A percentile compares a stretch with the other conserved stretches of the same genome.
phyloP scores from a whole-genome alignment of 2,113 vertebrate species.

The Carettochelys insculpta region DNA sequence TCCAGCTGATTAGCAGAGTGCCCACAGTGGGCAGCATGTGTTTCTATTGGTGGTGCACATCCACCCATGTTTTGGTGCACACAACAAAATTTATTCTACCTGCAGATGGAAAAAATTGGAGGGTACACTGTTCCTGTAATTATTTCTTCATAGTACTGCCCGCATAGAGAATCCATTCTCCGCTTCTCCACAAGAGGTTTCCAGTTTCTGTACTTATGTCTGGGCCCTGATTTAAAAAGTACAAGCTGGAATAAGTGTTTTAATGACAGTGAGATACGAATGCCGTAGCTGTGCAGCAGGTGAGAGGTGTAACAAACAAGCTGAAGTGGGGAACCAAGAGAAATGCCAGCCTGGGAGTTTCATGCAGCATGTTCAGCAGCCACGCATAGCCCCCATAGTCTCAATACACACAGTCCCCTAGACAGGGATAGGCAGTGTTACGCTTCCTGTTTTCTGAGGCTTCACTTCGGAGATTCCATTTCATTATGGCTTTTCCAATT shows the following conservation, averaged over 20 bases:
- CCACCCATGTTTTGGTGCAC: too few species aligned
- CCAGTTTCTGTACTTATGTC: not conserved
- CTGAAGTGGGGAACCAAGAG: constrained; percentile 47
- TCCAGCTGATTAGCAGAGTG: too few species aligned
- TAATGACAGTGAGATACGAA: not conserved
- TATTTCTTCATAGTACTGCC: not conserved
- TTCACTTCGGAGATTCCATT: constrained; percentile 57
- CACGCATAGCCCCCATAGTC: constrained; percentile 69
- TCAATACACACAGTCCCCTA: constrained; percentile 66
- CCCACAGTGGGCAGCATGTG: too few species aligned
- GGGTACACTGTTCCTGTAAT: too few species aligned
- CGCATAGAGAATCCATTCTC: not conserved
- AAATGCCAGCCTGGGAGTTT: constrained; percentile 58
- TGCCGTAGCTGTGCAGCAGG: not conserved
- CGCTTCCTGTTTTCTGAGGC: constrained; percentile 52
- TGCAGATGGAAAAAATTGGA: too few species aligned
- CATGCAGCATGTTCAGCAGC: constrained; percentile 47
- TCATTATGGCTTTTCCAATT: constrained; percentile 48
- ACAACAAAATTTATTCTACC: too few species aligned
- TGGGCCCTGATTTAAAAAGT: constrained; percentile 14
- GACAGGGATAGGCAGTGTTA: constrained; percentile 16
- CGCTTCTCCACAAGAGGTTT: not conserved
- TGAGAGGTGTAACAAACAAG: constrained; percentile 38
- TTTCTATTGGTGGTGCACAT: too few species aligned
- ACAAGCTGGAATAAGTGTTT: not conserved